These are phyloP conservation scores for Drosophila pachea DNA, from an alignment of 1,140 invertebrate genomes.

Conservation along the genomic window DNA sequence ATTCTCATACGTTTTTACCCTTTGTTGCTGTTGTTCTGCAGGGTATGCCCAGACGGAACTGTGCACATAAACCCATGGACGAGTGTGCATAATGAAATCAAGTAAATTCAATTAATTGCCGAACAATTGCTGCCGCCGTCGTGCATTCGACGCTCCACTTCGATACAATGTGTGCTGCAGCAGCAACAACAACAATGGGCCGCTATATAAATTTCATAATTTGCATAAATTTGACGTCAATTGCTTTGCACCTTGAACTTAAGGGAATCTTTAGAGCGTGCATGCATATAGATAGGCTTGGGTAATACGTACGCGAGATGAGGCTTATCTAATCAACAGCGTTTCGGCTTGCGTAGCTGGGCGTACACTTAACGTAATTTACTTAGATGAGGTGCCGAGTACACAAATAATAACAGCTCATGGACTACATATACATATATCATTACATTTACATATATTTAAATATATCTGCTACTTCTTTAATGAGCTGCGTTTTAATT, in stretches of 20 bases:
- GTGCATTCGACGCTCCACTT: no score
- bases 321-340: conserved; percentile 15
- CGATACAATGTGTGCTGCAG: background rate
- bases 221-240: conserved; percentile 25
- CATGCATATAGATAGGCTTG: background rate
- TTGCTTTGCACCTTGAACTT: conserved; percentile 28
- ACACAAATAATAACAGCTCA: conserved; percentile 13
- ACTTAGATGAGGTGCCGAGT: background rate
- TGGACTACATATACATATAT: background rate
- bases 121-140: conserved; percentile 41
- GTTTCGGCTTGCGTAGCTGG: background rate
- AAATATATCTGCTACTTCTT: background rate
- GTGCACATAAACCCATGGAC: conserved; percentile 4
- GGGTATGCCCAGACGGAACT: background rate
- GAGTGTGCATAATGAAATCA: conserved; percentile 58
- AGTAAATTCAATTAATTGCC: conserved; percentile 63
- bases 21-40: background rate
- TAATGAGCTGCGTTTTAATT: conserved; percentile 14
- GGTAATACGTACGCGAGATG: background rate
- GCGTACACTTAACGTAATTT: conserved; percentile 13
- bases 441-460: background rate
- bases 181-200: conserved; percentile 37
- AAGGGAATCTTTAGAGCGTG: background rate
- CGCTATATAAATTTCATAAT: conserved; percentile 15
- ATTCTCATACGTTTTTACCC: background rate